A percentile compares a stretch with the other conserved stretches of the same genome.
phyloP scores from a whole-genome alignment of 2,113 vertebrate genomes.

The Prochilodus magdalenae region DNA sequence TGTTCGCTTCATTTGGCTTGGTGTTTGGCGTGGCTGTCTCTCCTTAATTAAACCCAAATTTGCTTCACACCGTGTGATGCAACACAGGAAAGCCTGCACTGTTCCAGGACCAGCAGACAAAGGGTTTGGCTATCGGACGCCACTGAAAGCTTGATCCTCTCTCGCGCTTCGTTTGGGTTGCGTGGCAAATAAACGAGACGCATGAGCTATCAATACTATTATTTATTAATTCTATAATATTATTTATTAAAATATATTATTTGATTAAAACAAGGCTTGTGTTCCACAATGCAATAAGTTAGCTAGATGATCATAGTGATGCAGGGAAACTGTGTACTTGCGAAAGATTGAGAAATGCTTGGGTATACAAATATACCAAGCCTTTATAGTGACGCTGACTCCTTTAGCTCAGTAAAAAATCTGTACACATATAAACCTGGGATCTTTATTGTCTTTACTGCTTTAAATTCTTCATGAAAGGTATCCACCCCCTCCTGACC shows the following conservation, averaged over 20 bases:
- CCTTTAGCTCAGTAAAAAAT: not conserved
- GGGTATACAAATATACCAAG: too few relatives aligned
- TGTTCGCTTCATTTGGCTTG: conserved; percentile 72
- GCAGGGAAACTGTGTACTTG: too few relatives aligned
- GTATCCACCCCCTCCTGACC: not conserved
- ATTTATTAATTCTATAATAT: not conserved
- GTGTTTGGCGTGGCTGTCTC: conserved; percentile 74
- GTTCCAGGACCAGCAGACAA: not conserved
- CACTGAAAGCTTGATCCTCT: not conserved
- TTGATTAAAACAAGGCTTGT: not conserved
- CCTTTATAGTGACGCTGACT: too few relatives aligned
- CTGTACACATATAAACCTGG: not conserved
- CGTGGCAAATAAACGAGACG: not conserved
- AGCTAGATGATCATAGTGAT: too few relatives aligned
- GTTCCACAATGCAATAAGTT: too few relatives aligned
- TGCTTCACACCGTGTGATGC: conserved; percentile 56
- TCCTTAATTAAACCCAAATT: conserved; percentile 61
- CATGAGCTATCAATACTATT: not conserved
- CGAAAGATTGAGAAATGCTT: too few relatives aligned
- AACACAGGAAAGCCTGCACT: not conserved
- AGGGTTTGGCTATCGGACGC: conserved; percentile 3
- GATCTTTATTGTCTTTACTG: not conserved
- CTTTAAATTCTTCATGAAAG: not conserved
- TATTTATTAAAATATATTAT: too few relatives aligned
- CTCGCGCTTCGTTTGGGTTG: not conserved